phyloP scores from a whole-genome alignment of 2,113 vertebrate genomes.

The Halichoerus grypus region DNA sequence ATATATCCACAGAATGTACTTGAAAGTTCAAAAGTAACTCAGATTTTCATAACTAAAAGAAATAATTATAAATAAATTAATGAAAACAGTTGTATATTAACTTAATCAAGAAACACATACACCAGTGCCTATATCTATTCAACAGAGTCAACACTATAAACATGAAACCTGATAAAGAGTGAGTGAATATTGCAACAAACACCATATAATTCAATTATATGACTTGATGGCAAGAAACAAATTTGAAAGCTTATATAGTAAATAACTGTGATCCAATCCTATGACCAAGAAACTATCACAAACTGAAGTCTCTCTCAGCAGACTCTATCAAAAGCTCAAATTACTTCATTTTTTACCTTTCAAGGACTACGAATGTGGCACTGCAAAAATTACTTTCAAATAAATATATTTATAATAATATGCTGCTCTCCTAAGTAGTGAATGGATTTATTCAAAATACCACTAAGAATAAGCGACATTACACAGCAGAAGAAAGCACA shows the following conservation, averaged over 20 bases:
- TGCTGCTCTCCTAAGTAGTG: not conserved
- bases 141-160: not conserved
- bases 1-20: not conserved
- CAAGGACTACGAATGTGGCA: not conserved
- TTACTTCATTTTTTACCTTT: not conserved
- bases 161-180: not conserved
- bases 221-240: not conserved
- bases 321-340: slow-evolving; percentile 21
- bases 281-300: not conserved
- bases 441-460: not conserved
- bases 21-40: slow-evolving; percentile 44
- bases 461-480: not conserved
- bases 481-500: not conserved
- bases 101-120: not conserved
- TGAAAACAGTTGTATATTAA: not conserved
- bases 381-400: not conserved
- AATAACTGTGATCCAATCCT: not conserved
- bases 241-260: not conserved
- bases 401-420: not conserved
- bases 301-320: not conserved
- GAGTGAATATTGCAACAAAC: not conserved
- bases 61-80: slow-evolving; percentile 22
- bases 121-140: not conserved
- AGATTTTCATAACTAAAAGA: not conserved
- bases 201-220: not conserved